These are phyloP conservation scores for Vireo altiloquus DNA, from an alignment of 2,113 vertebrate species.

Conservation along the genomic window DNA sequence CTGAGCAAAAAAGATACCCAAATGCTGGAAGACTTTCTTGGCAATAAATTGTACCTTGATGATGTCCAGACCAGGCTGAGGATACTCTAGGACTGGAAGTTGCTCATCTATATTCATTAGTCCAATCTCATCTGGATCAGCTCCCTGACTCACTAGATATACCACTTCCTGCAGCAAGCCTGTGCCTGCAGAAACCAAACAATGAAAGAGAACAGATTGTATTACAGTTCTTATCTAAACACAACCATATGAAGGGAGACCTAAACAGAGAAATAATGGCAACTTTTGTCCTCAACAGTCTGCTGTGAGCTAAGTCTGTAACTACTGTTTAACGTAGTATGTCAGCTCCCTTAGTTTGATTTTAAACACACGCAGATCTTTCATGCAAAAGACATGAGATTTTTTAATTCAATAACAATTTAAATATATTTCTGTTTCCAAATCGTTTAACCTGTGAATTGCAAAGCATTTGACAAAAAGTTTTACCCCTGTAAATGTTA, in stretches of 20 bases:
- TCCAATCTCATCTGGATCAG: slow-evolving; percentile 95
- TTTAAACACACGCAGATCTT: not conserved
- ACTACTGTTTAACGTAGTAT: not conserved
- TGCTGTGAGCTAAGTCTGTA: not conserved
- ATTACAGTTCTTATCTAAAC: slow-evolving; percentile 32
- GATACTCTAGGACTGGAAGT: slow-evolving; percentile 95
- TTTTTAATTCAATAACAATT: not conserved
- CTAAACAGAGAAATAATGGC: not conserved
- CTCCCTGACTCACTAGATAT: slow-evolving; percentile 96
- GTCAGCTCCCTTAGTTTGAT: not conserved
- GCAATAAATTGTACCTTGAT: slow-evolving; percentile 85
- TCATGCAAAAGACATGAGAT: not conserved
- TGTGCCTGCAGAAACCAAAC: slow-evolving; percentile 79
- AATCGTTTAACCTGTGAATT: not conserved
- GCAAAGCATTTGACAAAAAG: not conserved
- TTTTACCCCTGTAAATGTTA: not conserved
- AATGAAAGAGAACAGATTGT: slow-evolving; percentile 13
- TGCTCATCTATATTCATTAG: slow-evolving; percentile 99
- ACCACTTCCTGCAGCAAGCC: slow-evolving; percentile 96
- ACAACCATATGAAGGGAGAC: not conserved
- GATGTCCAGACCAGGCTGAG: slow-evolving; percentile 94
- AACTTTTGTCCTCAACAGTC: not conserved
- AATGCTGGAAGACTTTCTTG: not conserved
- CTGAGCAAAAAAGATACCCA: not conserved
- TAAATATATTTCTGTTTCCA: not conserved